These are phyloP conservation scores for Sisyra nigra DNA, from an alignment of 2,888 invertebrate genomes.

Conservation along the genomic window DNA sequence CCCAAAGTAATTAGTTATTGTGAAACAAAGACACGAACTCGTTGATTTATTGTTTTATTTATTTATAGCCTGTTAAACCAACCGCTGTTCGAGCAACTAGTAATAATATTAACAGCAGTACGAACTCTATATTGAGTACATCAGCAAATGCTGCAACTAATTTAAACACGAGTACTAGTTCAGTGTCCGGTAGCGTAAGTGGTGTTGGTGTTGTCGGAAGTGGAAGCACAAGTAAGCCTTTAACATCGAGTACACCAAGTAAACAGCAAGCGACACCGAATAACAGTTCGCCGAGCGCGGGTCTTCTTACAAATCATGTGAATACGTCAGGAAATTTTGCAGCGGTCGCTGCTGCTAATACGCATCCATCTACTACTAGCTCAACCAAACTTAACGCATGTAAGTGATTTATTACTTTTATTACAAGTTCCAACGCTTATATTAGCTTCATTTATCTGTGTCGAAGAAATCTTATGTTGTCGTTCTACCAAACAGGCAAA, in stretches of 20 bases:
- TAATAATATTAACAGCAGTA: conserved; percentile 29
- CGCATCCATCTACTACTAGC: conserved; percentile 15
- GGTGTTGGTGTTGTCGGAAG: neutral
- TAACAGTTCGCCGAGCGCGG: conserved; percentile 25
- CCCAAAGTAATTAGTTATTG: conserved; percentile 30
- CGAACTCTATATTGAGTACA: conserved; percentile 30
- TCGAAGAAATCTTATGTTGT: too few species aligned
- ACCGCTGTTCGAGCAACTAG: conserved; percentile 59
- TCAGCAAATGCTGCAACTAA: conserved; percentile 17
- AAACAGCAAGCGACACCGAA: conserved; percentile 19
- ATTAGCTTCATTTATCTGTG: too few species aligned
- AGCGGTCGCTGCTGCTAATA: conserved; percentile 38
- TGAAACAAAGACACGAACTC: neutral
- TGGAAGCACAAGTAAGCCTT: conserved; percentile 19
- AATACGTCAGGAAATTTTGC: conserved; percentile 39
- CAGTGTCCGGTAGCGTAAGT: conserved; percentile 17
- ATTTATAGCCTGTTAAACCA: conserved; percentile 68
- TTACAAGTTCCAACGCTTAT: too few species aligned
- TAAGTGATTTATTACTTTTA: conserved; percentile 18
- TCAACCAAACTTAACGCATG: conserved; percentile 28
- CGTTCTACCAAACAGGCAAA: too few species aligned
- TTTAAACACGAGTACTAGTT: conserved; percentile 25
- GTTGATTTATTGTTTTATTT: conserved; percentile 14
- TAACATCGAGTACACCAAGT: conserved; percentile 26
- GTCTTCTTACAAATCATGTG: conserved; percentile 14